Conservation (phyloP, 1,140 invertebrate species). For the Scaptomyza hsui region DNA sequence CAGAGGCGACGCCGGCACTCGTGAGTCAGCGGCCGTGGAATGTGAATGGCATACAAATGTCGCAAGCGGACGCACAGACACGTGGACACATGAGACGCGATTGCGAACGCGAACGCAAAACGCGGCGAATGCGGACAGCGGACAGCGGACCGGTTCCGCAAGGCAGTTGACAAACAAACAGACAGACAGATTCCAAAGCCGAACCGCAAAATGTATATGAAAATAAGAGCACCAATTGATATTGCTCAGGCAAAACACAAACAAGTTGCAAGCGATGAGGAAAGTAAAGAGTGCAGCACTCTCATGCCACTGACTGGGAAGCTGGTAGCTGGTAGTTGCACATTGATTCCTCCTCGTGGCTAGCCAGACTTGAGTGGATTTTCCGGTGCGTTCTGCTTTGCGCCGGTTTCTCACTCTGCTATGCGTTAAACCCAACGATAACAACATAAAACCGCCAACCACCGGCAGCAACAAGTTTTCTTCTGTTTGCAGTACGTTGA, state of each 20-base stretch:
- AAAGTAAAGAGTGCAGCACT: background rate
- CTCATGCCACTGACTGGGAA: conserved; percentile 10
- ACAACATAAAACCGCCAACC: conserved; percentile 20
- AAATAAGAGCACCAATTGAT: conserved; percentile 57
- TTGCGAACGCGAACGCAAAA: background rate
- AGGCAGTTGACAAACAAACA: conserved; percentile 17
- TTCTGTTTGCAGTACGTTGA: conserved; percentile 23
- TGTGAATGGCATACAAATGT: conserved; percentile 81
- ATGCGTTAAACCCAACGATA: conserved; percentile 25
- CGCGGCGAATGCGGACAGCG: background rate
- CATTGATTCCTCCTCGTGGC: background rate
- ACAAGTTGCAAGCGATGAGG: conserved; percentile 48
- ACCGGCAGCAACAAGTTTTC: conserved; percentile 64
- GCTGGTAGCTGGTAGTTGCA: background rate
- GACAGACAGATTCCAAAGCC: conserved; percentile 29
- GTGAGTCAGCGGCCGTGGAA: conserved; percentile 72
- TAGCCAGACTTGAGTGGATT: conserved; percentile 49
- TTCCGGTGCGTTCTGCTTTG: conserved; percentile 68
- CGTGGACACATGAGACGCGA: conserved; percentile 8
- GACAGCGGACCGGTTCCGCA: conserved; percentile 58
- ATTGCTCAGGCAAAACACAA: conserved; percentile 56
- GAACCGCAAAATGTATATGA: conserved; percentile 33
- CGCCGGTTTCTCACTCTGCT: conserved; percentile 48
- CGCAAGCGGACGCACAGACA: conserved; percentile 53
- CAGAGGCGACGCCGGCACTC: conserved; percentile 43